A percentile compares a stretch with the other conserved stretches of the same genome.
phyloP scores from a whole-genome alignment of 1,140 invertebrate species.

The Parapsyche elsis region DNA sequence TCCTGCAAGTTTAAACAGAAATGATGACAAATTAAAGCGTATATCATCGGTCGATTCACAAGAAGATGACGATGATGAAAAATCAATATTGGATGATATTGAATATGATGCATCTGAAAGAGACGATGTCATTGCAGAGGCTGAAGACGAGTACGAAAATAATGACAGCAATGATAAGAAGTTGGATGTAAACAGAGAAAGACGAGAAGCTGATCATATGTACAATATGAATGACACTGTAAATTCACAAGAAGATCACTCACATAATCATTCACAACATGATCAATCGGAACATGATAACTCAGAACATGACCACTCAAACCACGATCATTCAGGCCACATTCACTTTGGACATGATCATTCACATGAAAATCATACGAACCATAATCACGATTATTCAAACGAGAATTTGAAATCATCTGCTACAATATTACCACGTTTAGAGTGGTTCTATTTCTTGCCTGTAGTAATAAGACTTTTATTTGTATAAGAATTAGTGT shows the following conservation, averaged over 20 bases:
- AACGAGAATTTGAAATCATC: not conserved
- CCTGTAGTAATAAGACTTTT: constrained; percentile 21
- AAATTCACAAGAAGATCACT: constrained; percentile 28
- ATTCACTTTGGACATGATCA: constrained; percentile 51
- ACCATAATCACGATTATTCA: constrained; percentile 42
- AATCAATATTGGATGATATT: constrained; percentile 42
- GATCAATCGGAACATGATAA: constrained; percentile 46
- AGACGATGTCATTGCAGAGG: constrained; percentile 53
- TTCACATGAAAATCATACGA: constrained; percentile 44
- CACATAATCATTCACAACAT: constrained; percentile 51
- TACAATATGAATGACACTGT: constrained; percentile 43
- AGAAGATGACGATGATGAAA: constrained; percentile 42
- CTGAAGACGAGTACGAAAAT: constrained; percentile 37
- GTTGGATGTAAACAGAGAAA: constrained; percentile 23
- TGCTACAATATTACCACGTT: not conserved
- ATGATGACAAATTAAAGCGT: constrained; percentile 35
- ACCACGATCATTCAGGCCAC: constrained; percentile 42
- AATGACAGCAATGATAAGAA: constrained; percentile 26
- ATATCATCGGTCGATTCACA: constrained; percentile 43
- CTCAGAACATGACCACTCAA: constrained; percentile 42
- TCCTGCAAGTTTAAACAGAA: constrained; percentile 45
- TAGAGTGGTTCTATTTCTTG: constrained; percentile 7
- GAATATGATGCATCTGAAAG: constrained; percentile 56
- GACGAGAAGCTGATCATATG: constrained; percentile 49
- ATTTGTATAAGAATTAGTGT: constrained; percentile 4